A percentile compares a stretch with the other conserved stretches of the same genome.
These are phyloP conservation scores for Cheirogaleus major DNA, from an alignment of 2,797 vertebrate species.

Conservation along the genomic window DNA sequence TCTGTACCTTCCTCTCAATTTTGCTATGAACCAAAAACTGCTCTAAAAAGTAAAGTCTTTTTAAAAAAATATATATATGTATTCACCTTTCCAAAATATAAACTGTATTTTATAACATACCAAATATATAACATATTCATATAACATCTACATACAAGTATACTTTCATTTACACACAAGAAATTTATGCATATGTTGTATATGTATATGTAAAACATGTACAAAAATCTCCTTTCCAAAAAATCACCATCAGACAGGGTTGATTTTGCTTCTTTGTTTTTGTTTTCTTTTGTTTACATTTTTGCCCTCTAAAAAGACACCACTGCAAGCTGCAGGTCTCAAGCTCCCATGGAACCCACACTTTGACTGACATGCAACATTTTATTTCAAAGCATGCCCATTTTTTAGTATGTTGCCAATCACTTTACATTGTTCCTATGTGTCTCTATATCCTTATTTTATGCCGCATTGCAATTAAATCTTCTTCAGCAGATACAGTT, in stretches of 20 bases:
- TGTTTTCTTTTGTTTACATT: constrained; percentile 41
- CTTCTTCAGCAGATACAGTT: constrained; percentile 64
- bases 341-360: background rate
- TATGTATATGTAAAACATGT: background rate
- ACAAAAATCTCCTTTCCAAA: constrained; percentile 57
- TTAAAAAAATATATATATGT: background rate
- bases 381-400: constrained; percentile 36
- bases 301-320: constrained; percentile 43
- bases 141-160: background rate
- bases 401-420: constrained; percentile 19
- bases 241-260: background rate
- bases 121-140: background rate
- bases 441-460: constrained; percentile 61
- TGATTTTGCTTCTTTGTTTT: constrained; percentile 8
- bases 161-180: background rate
- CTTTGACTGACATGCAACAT: constrained; percentile 40
- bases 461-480: constrained; percentile 74
- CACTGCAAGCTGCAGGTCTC: constrained; percentile 6
- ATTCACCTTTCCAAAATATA: background rate
- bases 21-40: constrained; percentile 20
- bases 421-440: constrained; percentile 61
- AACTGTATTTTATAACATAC: background rate
- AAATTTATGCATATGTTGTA: background rate
- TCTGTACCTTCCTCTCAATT: background rate
- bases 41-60: background rate